Percentiles rank a stretch among this genome's conserved stretches.
These are phyloP conservation scores for Apis mellifera DNA, from an alignment of 1,140 invertebrate species.

Conservation along the genomic window DNA sequence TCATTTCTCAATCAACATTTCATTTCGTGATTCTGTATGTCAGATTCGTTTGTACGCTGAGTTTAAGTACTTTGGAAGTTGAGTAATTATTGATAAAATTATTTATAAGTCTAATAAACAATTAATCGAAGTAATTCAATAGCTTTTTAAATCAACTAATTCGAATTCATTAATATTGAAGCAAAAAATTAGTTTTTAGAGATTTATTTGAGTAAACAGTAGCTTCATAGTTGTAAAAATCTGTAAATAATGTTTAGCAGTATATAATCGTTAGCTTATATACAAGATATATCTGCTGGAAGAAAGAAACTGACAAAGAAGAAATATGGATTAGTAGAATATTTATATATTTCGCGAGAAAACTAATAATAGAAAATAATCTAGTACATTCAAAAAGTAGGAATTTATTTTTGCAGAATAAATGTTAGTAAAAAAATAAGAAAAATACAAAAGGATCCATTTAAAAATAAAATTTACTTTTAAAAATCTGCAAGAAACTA, in stretches of 20 bases:
- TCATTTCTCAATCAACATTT: too few relatives aligned
- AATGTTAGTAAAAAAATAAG: too few relatives aligned
- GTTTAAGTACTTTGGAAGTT: background rate
- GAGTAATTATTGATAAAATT: slow-evolving; percentile 8
- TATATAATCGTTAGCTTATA: background rate
- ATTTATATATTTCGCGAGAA: background rate
- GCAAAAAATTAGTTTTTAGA: background rate
- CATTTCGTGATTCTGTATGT: background rate
- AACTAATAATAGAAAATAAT: background rate
- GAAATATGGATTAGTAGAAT: background rate
- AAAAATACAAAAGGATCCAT: too few relatives aligned
- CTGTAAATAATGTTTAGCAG: background rate
- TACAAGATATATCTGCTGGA: slow-evolving; percentile 1
- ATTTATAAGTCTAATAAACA: slow-evolving; percentile 1
- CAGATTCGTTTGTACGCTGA: background rate
- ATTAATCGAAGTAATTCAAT: background rate
- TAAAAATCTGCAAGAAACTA: too few relatives aligned
- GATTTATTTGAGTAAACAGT: background rate
- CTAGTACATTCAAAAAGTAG: background rate
- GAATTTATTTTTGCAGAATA: background rate
- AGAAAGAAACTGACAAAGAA: slow-evolving; percentile 3
- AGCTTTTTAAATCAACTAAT: background rate
- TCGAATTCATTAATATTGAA: background rate
- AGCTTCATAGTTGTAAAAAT: background rate
- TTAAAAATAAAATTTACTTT: too few relatives aligned